Evolutionary conservation across 1,140 invertebrate species (phyloP), one percentile per base, ranked within the genome.

Genomic region (Trachymyrmex cornetzi): DNA sequence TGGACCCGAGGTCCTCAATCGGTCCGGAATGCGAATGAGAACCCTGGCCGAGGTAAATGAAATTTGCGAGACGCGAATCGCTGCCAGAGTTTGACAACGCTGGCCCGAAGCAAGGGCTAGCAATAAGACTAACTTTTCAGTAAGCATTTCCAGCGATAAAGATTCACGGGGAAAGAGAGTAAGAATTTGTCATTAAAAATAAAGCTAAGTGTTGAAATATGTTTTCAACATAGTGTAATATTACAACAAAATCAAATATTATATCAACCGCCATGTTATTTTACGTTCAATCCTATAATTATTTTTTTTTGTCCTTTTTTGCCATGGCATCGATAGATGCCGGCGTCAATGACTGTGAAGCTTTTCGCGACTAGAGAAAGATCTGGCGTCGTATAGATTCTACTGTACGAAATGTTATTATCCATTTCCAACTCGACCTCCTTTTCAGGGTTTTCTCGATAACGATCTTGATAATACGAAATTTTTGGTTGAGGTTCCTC

Each of bases 211-310:
- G 4, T 71, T 5, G 16, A 50, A 71, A 50, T 24, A 48, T 27
- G 2, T 2, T 24, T 38, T 38, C 30, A 57, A 22, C 22, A 22
- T 34, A 16, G 9, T 12, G 16, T 1, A 55, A 57, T 74, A 48
- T 77, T 48, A 44, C 6, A 12, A 27, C 0, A 2, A 64, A 77
- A 77, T 57, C 1, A 38, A 34, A 48, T 64, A 19, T 71, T 71
- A 59, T 5, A 3, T 59, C 2, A 16, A 38, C 27, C 14, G 0
- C 7, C 92, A 92, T 77, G 93, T 91, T 44, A 86, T 92, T 27
- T 92, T 93, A 95, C 95, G 93, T 92, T 96, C 96, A 11, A 96
- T 85, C 71, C 94, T 95, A 77, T 96, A 96, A 91, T 96, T 96
- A 81, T 93, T 96, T 92, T 95, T 95, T 38, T 95, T 93, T 95